Base-by-base conservation (phyloP, 2,888 invertebrate species). In the Globia sparganii region DNA sequence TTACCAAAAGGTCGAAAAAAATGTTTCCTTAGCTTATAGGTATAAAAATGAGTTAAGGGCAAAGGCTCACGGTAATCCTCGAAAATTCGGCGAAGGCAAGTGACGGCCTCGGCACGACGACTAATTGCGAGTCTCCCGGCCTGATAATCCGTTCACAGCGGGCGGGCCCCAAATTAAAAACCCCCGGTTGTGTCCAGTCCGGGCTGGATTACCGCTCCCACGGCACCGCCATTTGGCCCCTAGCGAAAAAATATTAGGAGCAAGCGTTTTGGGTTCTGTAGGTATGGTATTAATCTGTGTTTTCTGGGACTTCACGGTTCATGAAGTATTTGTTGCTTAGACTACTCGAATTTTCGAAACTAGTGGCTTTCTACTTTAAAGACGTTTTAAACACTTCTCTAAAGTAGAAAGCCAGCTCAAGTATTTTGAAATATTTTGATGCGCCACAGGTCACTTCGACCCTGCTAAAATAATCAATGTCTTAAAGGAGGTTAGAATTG, bases 81-180 rank as follows among this genome's bases (percentile, higher is more conserved):
- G 86, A 89, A 91, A 92, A 93, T 92, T 91, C 91, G 84, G 83
- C 87, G 83, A 89, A 87, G 83, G 90, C 90, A 89, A 90, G 89
- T 91, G 89, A 90, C 90, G 91, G 91, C 92, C 92, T 91, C 91
- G 90, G 90, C 91, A 91, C 90, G 91, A 92, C 90, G 92, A 94
- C 96, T 96, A 95, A 96, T 96, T 96, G 95, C 94, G 88, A 93
- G 91, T 92, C 93, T 89, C 90, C 92, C 92, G 90, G 91, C 89
- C 91, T 91, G 94, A 93, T 96, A 96, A 96, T 96, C 96, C 96
- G 91, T 92, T 93, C 96, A 91, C 96, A 95, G 96, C 95, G 93
- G 96, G 96, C 93, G 96, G 95, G 93, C 91, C 91, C 91, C 93
- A 95, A 96, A 96, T 96, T 96, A 96, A 96, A 96, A 96, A 94